phyloP scores from a whole-genome alignment of 2,888 invertebrate species.

The Xestia xanthographa region DNA sequence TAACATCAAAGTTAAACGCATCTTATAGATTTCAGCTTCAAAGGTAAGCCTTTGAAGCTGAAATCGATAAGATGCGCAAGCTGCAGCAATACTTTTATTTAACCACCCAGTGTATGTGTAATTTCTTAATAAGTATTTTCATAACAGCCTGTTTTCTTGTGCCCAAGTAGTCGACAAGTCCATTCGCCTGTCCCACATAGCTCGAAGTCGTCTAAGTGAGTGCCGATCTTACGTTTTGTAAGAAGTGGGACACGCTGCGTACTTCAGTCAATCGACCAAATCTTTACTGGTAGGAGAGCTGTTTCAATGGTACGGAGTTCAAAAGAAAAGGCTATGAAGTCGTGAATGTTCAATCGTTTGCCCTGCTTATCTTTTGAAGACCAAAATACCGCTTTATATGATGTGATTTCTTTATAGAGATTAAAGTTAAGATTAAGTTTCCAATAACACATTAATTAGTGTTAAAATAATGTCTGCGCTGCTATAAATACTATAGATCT shows the following conservation, averaged over 20 bases:
- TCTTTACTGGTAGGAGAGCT: constrained; percentile 45
- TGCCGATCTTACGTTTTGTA: constrained; percentile 70
- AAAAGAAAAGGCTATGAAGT: constrained; percentile 42
- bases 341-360: constrained; percentile 22
- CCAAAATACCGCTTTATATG: not conserved
- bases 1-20: constrained; percentile 4
- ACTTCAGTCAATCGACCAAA: constrained; percentile 51
- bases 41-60: too few relatives aligned
- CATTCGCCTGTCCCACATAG: constrained; percentile 74
- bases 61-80: too few relatives aligned
- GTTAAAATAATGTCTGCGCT: not conserved
- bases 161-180: constrained; percentile 61
- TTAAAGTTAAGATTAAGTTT: not conserved
- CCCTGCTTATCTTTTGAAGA: not conserved
- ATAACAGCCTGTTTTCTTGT: constrained; percentile 60
- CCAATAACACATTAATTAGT: constrained; percentile 1
- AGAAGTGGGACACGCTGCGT: constrained; percentile 68
- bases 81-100: constrained; percentile 32
- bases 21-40: not conserved
- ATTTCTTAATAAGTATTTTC: constrained; percentile 60
- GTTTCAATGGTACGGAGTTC: constrained; percentile 31
- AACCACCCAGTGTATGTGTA: constrained; percentile 34
- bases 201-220: constrained; percentile 72
- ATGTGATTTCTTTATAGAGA: not conserved
- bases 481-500: not conserved